Base-by-base conservation (phyloP, 2,797 vertebrate genomes). In the Cynopterus sphinx region DNA sequence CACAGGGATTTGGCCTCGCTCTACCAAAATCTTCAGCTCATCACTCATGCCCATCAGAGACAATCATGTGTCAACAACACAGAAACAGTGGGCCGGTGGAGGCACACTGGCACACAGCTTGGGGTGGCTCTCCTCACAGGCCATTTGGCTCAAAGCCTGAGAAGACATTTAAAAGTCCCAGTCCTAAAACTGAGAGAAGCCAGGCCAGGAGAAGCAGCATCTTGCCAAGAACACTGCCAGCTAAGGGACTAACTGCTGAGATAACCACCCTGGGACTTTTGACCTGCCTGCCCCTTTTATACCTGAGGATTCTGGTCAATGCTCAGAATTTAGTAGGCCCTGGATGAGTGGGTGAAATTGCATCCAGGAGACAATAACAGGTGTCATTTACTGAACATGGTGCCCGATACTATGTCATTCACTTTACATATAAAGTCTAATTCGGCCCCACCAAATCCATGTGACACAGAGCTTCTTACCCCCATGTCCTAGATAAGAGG, bases 1-100 rank as follows among this genome's bases (percentile, higher is more conserved):
- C 91, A 96, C 92, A 95, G 96, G 94, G 96, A 97, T 97, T 96
- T 97, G 92, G 95, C 94, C 97, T 97, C 86, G 0, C 96, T 97
- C 84, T 94, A 84, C 91, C 95, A 65, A 95, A 89, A 88, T 89
- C 95, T 96, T 83, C 85, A 94, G 95, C 78, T 96, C 96, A 84
- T 96, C 94, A 83, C 90, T 97, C 97, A 95, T 16, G 79, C 77
- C 91, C 93, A 94, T 93, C 78, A 90, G 87, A 49, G 59, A 90
- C 61, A 70, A 51, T 87, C 67, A n/a, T 71, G 63, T 93, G 78
- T 97, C 79, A 79, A 70, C 57, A 1, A 55, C 81, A 88, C 41
- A 33, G 84, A 91, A 95, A 73, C 33, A 8, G 28, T 5, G 46
- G 57, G 39, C 79, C 61, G 21, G 43, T 22, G 5, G 84, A 91